A percentile compares a stretch with the other conserved stretches of the same genome.
phyloP scores from a whole-genome alignment of 1,140 invertebrate species.

The Drosophila parvula region DNA sequence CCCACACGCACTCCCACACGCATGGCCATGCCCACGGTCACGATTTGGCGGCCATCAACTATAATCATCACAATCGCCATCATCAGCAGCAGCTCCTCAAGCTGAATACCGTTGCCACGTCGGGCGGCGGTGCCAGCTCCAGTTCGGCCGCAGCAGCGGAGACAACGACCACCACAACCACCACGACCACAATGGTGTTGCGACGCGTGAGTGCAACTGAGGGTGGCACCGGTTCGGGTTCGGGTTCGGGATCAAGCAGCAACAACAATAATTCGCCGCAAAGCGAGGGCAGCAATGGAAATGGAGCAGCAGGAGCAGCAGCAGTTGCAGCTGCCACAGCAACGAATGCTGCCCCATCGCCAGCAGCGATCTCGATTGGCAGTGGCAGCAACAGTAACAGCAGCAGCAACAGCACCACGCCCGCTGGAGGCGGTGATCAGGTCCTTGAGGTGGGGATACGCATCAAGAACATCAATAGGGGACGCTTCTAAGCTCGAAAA shows the following conservation, averaged over 20 bases:
- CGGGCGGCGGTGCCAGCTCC: constrained; percentile 7
- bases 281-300: constrained; percentile 73
- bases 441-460: constrained; percentile 81
- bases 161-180: constrained; percentile 71
- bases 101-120: constrained; percentile 28
- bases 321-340: not conserved
- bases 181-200: constrained; percentile 64
- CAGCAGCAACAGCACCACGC: constrained; percentile 27
- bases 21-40: constrained; percentile 29
- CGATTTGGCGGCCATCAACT: constrained; percentile 67
- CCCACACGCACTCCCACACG: not conserved
- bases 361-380: constrained; percentile 19
- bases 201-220: constrained; percentile 46
- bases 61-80: constrained; percentile 73
- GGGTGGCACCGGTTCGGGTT: constrained; percentile 13
- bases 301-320: constrained; percentile 14
- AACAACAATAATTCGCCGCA: constrained; percentile 77
- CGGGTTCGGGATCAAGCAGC: constrained; percentile 25
- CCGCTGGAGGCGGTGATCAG: constrained; percentile 57
- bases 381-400: constrained; percentile 42
- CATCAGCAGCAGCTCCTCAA: constrained; percentile 71
- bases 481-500: constrained; percentile 48
- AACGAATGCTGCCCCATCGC: not conserved
- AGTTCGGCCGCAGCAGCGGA: constrained; percentile 49
- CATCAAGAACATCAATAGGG: constrained; percentile 79